Base-by-base conservation (phyloP, 2,113 vertebrate species). In the Carlito syrichta region DNA sequence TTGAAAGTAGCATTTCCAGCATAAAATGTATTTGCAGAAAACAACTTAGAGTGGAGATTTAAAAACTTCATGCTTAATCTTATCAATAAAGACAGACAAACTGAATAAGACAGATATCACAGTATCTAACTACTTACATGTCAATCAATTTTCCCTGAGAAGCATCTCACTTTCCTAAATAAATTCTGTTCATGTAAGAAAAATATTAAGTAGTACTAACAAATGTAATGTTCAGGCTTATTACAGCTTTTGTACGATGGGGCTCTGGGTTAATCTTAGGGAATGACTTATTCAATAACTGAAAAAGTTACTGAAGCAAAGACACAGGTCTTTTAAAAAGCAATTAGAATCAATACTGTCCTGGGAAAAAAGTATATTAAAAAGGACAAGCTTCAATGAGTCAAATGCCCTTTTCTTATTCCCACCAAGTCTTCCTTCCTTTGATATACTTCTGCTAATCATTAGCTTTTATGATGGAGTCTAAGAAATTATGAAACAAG, bases 361-460 rank as follows among this genome's bases (percentile, higher is more conserved):
- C 25, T 89, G 66, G 48, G 50, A 3, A n/a, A 66, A 48, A 0
- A 16, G 40, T 86, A 12, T 86, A 7, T 74, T 94, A 32, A 92
- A 94, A 96, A 20, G 40, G 35, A 87, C 10, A 97, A 97, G 23
- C 7, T 54, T 96, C 66, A 23, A 6, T 94, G 68, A 93, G n/a
- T 6, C 38, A n/a, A 83, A 43, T 69, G 20, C 40, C 54, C 43
- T 94, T 88, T 96, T 79, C 60, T 93, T 90, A 73, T 92, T 56
- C 17, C 35, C 73, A 40, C 16, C 5, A 3, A 32, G 0, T 17
- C 25, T 32, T 90, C 0, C 45, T 69, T 97, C 96, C 79, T 58
- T 92, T 79, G 95, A 86, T 35, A 0, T 50, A 4, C 32, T 95
- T 83, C 12, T 94, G 63, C 30, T 60, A 91, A 16, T 76, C 22